Percentiles rank a stretch among this genome's conserved stretches.
phyloP scores from a whole-genome alignment of 2,888 invertebrate species.

The Cephus pulcher region DNA sequence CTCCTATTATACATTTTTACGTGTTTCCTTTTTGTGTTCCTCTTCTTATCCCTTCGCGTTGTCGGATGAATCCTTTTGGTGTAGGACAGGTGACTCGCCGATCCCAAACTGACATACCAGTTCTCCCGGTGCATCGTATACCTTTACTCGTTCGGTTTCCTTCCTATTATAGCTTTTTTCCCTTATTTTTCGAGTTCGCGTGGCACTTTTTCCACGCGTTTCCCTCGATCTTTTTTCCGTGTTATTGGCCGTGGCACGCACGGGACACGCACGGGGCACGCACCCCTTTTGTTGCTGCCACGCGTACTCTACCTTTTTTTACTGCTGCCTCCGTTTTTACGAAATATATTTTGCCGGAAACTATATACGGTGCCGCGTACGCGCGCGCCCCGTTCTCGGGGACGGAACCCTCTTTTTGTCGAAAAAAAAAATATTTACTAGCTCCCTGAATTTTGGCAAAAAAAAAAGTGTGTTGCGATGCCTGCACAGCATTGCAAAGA shows the following conservation, averaged over 20 bases:
- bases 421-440: constrained; percentile 9
- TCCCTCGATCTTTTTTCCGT: neutral
- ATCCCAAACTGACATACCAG: too few species aligned
- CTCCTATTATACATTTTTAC: too few species aligned
- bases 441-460: too few species aligned
- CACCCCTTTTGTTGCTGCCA: constrained; percentile 34
- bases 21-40: too few species aligned
- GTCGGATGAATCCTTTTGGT: too few species aligned
- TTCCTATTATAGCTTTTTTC: neutral
- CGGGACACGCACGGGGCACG: constrained; percentile 32
- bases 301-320: constrained; percentile 21
- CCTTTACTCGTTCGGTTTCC: too few species aligned
- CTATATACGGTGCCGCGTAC: constrained; percentile 21
- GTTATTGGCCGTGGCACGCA: neutral
- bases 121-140: too few species aligned
- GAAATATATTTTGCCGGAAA: constrained; percentile 24
- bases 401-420: constrained; percentile 20
- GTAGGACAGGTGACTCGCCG: too few species aligned
- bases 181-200: constrained; percentile 25
- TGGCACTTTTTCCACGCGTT: constrained; percentile 13
- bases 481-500: too few species aligned
- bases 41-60: too few species aligned
- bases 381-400: constrained; percentile 25
- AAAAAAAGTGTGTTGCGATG: too few species aligned
- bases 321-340: constrained; percentile 24